A percentile compares a stretch with the other conserved stretches of the same genome.
Evolutionary conservation across 2,113 vertebrate genomes (phyloP).

Genomic region (Notothenia rossii): DNA sequence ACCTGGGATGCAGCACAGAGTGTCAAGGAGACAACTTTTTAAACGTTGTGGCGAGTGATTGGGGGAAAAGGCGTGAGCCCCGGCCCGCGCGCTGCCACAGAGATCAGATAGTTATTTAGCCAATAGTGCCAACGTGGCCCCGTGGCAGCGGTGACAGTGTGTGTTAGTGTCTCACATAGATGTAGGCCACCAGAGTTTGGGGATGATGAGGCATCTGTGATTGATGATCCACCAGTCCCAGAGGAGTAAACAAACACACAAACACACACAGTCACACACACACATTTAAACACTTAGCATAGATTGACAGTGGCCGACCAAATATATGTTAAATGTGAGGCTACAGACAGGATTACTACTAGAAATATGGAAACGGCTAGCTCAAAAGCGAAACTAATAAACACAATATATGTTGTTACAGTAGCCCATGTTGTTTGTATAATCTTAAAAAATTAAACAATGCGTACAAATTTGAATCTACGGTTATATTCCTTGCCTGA

Average conservation of each 20-base stretch:
- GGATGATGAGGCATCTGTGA: conserved; percentile 87
- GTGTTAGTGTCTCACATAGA: conserved; percentile 81
- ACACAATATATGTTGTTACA: neutral
- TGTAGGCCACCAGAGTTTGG: conserved; percentile 78
- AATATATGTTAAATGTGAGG: neutral
- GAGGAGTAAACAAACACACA: conserved; percentile 62
- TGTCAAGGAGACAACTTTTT: conserved; percentile 70
- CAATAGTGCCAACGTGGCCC: conserved; percentile 74
- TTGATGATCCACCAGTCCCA: conserved; percentile 86
- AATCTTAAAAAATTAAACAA: neutral
- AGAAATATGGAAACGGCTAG: neutral
- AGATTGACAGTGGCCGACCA: conserved; percentile 28
- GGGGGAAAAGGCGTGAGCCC: conserved; percentile 60
- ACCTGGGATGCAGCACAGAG: conserved; percentile 76
- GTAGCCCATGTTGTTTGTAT: neutral
- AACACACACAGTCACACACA: conserved; percentile 22
- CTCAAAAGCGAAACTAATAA: neutral
- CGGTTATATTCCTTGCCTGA: neutral
- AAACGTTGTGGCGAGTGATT: conserved; percentile 67
- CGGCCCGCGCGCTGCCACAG: conserved; percentile 78
- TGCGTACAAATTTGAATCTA: neutral
- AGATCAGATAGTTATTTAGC: conserved; percentile 83
- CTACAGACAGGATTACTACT: neutral
- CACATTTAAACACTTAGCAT: conserved; percentile 36
- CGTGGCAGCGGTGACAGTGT: conserved; percentile 81